These are phyloP conservation scores for Drosophila miranda DNA, from an alignment of 1,140 invertebrate species.

Conservation along the genomic window DNA sequence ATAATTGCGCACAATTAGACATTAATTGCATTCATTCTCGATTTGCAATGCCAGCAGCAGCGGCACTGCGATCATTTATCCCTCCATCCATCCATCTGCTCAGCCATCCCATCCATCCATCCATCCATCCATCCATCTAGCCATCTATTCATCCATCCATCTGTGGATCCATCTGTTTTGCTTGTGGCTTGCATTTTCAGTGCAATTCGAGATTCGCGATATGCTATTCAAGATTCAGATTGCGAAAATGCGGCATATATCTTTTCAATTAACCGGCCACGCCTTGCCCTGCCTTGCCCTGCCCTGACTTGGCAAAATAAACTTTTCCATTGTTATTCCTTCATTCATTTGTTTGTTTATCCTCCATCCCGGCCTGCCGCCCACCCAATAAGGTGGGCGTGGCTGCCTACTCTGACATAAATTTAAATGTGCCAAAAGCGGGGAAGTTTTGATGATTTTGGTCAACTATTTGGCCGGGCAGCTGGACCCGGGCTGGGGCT, in stretches of 20 bases:
- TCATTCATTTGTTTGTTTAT: slow-evolving; percentile 44
- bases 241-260: slow-evolving; percentile 70
- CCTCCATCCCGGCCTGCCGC: neutral
- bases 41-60: slow-evolving; percentile 23
- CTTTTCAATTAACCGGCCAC: slow-evolving; percentile 58
- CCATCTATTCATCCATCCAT: slow-evolving; percentile 26
- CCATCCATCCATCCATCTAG: slow-evolving; percentile 15
- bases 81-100: slow-evolving; percentile 10
- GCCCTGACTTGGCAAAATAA: slow-evolving; percentile 56
- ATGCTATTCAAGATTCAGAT: slow-evolving; percentile 56
- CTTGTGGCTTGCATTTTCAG: slow-evolving; percentile 53
- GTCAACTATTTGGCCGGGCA: slow-evolving; percentile 10
- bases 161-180: slow-evolving; percentile 4
- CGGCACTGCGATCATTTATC: slow-evolving; percentile 52
- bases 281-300: slow-evolving; percentile 40
- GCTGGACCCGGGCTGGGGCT: neutral
- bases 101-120: slow-evolving; percentile 8
- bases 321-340: slow-evolving; percentile 50
- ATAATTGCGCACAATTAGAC: slow-evolving; percentile 78
- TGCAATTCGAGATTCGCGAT: slow-evolving; percentile 44
- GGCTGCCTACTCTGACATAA: slow-evolving; percentile 34
- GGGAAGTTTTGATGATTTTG: slow-evolving; percentile 56
- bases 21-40: slow-evolving; percentile 77
- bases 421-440: slow-evolving; percentile 34
- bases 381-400: slow-evolving; percentile 37